A percentile compares a stretch with the other conserved stretches of the same genome.
phyloP scores from a whole-genome alignment of 2,797 vertebrate species.

The Lagorchestes hirsutus region DNA sequence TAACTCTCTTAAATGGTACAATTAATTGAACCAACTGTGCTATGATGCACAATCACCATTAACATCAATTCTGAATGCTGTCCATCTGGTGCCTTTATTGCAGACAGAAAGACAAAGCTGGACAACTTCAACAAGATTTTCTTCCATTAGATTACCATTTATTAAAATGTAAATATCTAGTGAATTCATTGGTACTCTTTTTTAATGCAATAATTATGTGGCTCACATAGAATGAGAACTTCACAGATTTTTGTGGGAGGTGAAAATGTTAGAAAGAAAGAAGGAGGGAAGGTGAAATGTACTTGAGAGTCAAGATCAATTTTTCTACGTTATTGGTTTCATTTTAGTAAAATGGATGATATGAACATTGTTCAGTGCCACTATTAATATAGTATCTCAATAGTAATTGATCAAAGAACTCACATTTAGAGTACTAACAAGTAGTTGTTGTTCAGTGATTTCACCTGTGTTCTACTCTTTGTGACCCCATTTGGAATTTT shows the following conservation, averaged over 20 bases:
- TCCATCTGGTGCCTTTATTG: not conserved
- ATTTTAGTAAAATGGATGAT: not conserved
- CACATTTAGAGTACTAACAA: too few species aligned
- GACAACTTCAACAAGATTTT: not conserved
- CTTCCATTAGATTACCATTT: not conserved
- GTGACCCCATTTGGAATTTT: too few species aligned
- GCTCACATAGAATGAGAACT: not conserved
- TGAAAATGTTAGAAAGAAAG: not conserved
- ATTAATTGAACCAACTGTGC: not conserved
- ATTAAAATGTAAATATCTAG: not conserved
- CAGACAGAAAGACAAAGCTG: not conserved
- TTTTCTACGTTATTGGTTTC: not conserved
- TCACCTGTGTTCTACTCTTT: too few species aligned
- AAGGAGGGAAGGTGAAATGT: not conserved
- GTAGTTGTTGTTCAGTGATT: too few species aligned
- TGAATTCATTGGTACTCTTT: not conserved
- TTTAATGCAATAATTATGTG: not conserved
- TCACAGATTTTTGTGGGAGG: not conserved
- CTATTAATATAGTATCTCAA: not conserved
- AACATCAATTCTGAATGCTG: not conserved
- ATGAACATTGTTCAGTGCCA: not conserved
- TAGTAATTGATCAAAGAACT: not conserved
- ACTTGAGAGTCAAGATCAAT: not conserved
- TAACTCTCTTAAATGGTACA: not conserved
- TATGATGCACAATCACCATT: not conserved